These are phyloP conservation scores for Aspidiotus destructor DNA, from an alignment of 2,888 invertebrate species.

Conservation along the genomic window DNA sequence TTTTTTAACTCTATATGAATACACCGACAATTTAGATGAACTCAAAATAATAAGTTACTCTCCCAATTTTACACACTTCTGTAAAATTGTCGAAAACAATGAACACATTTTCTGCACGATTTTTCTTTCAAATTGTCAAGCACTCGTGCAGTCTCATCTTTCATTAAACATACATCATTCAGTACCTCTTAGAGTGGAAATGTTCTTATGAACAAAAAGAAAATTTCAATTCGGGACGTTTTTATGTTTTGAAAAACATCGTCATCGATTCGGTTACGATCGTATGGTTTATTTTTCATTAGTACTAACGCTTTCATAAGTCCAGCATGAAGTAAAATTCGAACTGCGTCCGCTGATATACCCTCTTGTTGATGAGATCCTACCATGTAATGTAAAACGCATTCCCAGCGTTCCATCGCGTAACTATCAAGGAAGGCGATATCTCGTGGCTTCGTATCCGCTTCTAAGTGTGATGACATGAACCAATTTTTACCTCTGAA, in stretches of 20 bases:
- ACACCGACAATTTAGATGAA: neutral
- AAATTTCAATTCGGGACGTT: too few species aligned
- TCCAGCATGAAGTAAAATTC: slow-evolving; percentile 83
- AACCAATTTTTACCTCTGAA: slow-evolving; percentile 76
- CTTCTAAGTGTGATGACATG: slow-evolving; percentile 67
- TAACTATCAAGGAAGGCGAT: slow-evolving; percentile 80
- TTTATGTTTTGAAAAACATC: too few species aligned
- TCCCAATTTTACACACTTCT: neutral
- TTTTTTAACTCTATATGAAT: too few species aligned
- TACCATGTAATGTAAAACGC: slow-evolving; percentile 92
- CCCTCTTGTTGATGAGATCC: slow-evolving; percentile 83
- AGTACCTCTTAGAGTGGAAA: too few species aligned
- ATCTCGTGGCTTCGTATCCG: slow-evolving; percentile 79
- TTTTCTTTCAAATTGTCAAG: too few species aligned
- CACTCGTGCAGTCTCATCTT: too few species aligned
- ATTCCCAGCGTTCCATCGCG: slow-evolving; percentile 90
- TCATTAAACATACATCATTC: too few species aligned
- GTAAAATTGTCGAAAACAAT: too few species aligned
- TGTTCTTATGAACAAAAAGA: too few species aligned
- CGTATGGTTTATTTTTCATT: neutral
- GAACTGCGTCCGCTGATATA: slow-evolving; percentile 86
- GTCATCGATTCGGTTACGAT: too few species aligned
- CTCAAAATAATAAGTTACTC: neutral
- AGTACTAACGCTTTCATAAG: slow-evolving; percentile 66
- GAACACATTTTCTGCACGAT: too few species aligned